Evolutionary conservation across 1,140 invertebrate genomes (phyloP), one percentile per base, ranked within the genome.

Genomic region (Tetragnatha versicolor): DNA sequence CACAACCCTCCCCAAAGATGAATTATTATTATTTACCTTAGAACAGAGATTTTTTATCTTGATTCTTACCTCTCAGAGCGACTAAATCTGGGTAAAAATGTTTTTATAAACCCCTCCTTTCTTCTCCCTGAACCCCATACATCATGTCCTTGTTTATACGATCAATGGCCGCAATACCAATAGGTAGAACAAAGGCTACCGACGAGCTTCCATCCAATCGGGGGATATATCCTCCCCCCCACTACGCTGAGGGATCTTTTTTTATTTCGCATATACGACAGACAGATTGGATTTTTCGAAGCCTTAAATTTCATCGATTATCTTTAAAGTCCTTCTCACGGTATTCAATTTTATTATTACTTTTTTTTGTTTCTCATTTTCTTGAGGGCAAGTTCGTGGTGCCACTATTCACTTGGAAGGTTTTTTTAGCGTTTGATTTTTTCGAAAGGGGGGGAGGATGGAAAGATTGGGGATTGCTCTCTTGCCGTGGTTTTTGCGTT

Each of bases 231-330:
- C 17, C 37, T 42, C 17, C 5, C n/a, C 25, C 45, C 25, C n/a
- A n/a, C n/a, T 68, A 20, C 14, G n/a, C 29, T 7, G 25, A n/a
- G n/a, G 33, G 65, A 33, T 25, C 25, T 31, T 49, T 68, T 68
- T 68, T 68, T 65, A 29, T 51, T 51, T 68, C 33, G 25, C 29
- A 47, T 55, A 27, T 39, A 55, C 49, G 51, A 29, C n/a, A 31
- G 22, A 33, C 31, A 70, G 68, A 70, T 70, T 70, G 68, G 49
- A 70, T 70, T 70, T 70, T 70, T 70, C 7, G 31, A 35, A 39
- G 68, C 51, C 51, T 55, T 70, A 55, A 70, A 70, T 55, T 68
- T 53, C 51, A 70, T 70, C 68, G 68, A 70, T 70, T 70, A 55
- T 70, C 68, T 70, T 55, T 70, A 70, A 55, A 70, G 49, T 55